Base-by-base conservation (phyloP, 2,888 invertebrate species). In the Aquatica leii region DNA sequence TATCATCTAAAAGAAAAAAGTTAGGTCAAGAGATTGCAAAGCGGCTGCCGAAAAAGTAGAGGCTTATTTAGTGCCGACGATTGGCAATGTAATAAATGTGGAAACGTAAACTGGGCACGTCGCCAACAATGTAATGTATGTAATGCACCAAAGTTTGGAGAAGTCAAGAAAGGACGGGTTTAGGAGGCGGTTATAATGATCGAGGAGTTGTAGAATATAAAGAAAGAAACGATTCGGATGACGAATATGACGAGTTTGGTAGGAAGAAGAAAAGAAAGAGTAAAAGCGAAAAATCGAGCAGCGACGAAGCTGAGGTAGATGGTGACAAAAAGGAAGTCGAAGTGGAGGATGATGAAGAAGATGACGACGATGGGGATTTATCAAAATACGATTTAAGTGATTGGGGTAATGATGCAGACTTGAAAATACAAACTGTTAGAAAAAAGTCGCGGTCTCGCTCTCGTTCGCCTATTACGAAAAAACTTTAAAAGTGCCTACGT, bases 11-110 rank as follows among this genome's bases (percentile, higher is more conserved):
- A 74, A 91, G 91, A 81, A 94, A 93, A 81, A 94, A 94, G 82
- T 85, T 95, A 51, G 95, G 97, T 0, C 94, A 94, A 63, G 98
- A 98, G 84, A 98, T 99, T 73, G 99, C 2, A 98, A 98, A 84
- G 94, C 92, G 17, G 95, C 97, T 34, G 99, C 99, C 0, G 99
- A 99, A 81, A 98, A 83, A 97, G 97, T 76, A 90, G 95, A 73
- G 97, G 97, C n/a, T 85, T 97, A 64, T 90, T 88, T 81, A 95
- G 96, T 82, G 98, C 99, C 35, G 98, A 99, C 81, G 99, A 99
- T 82, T 99, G 99, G 99, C 96, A 97, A 79, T 99, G 99, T 82
- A 95, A 94, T 82, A 98, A 98, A 85, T 99, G 99, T 84, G 98
- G 98, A n/a, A 99, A 99, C 82, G 98, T 99, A 9, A 99, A 99